These are phyloP conservation scores for Odocoileus hemionus DNA, from an alignment of 2,113 vertebrate species.

Conservation along the genomic window DNA sequence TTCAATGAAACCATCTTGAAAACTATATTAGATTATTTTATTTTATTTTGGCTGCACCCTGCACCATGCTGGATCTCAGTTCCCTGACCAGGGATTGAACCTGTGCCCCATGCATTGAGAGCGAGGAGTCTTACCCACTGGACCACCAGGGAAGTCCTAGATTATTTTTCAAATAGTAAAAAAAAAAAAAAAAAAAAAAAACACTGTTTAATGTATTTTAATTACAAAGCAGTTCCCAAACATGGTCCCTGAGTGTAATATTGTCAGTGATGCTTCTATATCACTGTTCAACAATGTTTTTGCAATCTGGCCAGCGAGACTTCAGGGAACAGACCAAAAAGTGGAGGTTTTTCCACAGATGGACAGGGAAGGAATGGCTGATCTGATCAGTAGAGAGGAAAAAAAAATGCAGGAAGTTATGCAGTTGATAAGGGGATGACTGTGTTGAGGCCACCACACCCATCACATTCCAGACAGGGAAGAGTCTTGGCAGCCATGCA, in stretches of 20 bases:
- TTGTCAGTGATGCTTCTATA: fast-evolving
- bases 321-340: background rate
- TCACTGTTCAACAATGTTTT: fast-evolving
- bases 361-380: background rate
- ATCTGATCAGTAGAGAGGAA: fast-evolving
- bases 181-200: background rate
- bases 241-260: fast-evolving
- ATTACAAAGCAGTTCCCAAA: too few species aligned
- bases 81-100: background rate
- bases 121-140: background rate
- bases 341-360: too few species aligned
- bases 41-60: background rate
- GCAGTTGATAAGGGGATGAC: fast-evolving
- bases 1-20: background rate
- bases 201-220: background rate
- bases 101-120: background rate
- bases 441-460: background rate
- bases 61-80: background rate
- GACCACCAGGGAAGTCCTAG: background rate
- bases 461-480: fast-evolving
- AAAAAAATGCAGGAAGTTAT: fast-evolving
- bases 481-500: background rate
- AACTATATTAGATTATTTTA: background rate
- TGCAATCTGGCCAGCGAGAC: fast-evolving
- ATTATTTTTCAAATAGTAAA: background rate